Evolutionary conservation across 1,140 invertebrate species (phyloP).

Genomic region (Drosophila tropicalis): DNA sequence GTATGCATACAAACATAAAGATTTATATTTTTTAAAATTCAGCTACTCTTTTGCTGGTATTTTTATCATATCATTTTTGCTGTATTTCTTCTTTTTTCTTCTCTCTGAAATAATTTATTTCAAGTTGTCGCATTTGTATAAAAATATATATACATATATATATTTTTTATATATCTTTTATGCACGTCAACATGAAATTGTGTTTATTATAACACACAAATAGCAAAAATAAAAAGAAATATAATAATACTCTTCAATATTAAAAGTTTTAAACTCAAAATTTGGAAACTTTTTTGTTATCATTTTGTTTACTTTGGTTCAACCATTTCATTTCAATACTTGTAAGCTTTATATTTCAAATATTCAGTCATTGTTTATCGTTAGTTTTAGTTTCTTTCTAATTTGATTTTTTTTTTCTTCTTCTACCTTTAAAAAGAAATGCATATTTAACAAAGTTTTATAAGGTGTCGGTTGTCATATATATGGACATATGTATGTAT

Average conservation of each 20-base stretch:
- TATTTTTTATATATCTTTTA: slow-evolving; percentile 14
- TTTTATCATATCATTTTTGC: slow-evolving; percentile 19
- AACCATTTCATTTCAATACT: too few relatives aligned
- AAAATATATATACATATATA: slow-evolving; percentile 3
- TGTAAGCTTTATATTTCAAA: too few relatives aligned
- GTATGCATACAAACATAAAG: not conserved
- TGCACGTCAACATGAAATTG: slow-evolving; percentile 29
- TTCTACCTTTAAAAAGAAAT: too few relatives aligned
- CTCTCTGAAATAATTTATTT: slow-evolving; percentile 54
- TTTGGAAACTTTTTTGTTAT: too few relatives aligned
- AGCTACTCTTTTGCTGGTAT: too few relatives aligned
- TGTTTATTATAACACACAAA: slow-evolving; percentile 36
- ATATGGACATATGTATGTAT: not conserved
- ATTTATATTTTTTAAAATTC: not conserved
- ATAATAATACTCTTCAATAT: slow-evolving; percentile 30
- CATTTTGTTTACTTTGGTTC: too few relatives aligned
- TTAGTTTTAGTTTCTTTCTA: too few relatives aligned
- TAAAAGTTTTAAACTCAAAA: slow-evolving; percentile 7
- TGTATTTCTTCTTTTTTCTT: slow-evolving; percentile 27
- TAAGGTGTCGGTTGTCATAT: not conserved
- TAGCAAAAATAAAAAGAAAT: slow-evolving; percentile 24
- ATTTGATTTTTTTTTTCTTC: too few relatives aligned
- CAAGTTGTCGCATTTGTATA: slow-evolving; percentile 8
- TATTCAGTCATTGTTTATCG: too few relatives aligned
- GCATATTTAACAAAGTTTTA: too few relatives aligned